Percentiles rank a stretch among this genome's conserved stretches.
Conservation (phyloP, 2,888 invertebrate species). For the Macropis europaea region DNA sequence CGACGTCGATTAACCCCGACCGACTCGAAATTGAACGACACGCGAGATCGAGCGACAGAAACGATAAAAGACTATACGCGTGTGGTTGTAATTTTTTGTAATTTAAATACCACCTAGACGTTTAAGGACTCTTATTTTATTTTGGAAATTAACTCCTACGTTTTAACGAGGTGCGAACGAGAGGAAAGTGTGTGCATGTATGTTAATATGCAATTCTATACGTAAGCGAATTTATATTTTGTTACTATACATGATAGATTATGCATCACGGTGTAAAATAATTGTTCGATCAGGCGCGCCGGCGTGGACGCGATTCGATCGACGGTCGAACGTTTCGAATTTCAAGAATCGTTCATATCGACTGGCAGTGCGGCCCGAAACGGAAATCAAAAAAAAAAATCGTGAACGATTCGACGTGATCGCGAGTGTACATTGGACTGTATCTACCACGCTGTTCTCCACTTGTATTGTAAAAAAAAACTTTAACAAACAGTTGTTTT, state of each 20-base stretch:
- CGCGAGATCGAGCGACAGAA: not conserved
- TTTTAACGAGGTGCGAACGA: conserved; percentile 71
- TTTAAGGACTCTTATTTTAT: conserved; percentile 41
- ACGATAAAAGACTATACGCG: conserved; percentile 21
- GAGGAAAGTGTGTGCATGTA: conserved; percentile 72
- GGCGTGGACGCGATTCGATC: too few relatives aligned
- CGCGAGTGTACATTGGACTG: conserved; percentile 42
- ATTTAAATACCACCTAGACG: conserved; percentile 67
- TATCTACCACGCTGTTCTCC: conserved; percentile 53
- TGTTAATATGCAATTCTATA: conserved; percentile 60
- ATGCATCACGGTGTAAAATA: conserved; percentile 76
- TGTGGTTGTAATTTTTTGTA: conserved; percentile 71
- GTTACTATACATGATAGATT: conserved; percentile 72
- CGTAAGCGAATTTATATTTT: conserved; percentile 73
- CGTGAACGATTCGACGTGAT: conserved; percentile 7
- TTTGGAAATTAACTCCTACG: conserved; percentile 51
- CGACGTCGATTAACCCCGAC: conserved; percentile 21
- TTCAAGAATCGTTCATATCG: too few relatives aligned
- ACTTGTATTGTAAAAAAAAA: conserved; percentile 66
- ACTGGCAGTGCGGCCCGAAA: too few relatives aligned
- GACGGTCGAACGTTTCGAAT: too few relatives aligned
- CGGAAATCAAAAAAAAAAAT: conserved; percentile 8
- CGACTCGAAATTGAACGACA: conserved; percentile 42
- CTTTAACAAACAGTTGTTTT: conserved; percentile 65
- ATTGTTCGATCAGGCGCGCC: conserved; percentile 45